Percentiles rank a stretch among this genome's conserved stretches.
Evolutionary conservation across 2,888 invertebrate species (phyloP).

Genomic region (Meloe dianella): DNA sequence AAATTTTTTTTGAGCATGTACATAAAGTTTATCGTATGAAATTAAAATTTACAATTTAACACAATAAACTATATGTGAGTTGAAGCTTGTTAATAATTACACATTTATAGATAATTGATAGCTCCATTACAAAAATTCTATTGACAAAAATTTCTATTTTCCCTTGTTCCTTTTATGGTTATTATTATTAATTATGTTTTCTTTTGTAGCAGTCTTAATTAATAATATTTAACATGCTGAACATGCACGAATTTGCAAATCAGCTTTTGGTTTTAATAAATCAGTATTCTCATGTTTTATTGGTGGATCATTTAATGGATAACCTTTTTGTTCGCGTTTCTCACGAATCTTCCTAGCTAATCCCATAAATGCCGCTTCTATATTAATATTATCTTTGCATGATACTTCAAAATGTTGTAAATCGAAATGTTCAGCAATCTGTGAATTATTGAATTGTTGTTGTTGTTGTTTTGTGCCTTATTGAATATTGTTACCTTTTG

Average conservation of each 20-base stretch:
- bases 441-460: too few relatives aligned
- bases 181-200: too few relatives aligned
- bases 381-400: slow-evolving; percentile 85
- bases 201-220: slow-evolving; percentile 14
- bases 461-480: too few relatives aligned
- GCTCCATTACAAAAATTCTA: slow-evolving; percentile 26
- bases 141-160: too few relatives aligned
- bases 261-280: slow-evolving; percentile 43
- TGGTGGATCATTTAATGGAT: slow-evolving; percentile 45
- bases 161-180: too few relatives aligned
- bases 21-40: neutral
- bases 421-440: slow-evolving; percentile 87
- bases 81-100: slow-evolving; percentile 17
- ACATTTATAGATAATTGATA: slow-evolving; percentile 29
- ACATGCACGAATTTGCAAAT: slow-evolving; percentile 44
- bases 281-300: slow-evolving; percentile 42
- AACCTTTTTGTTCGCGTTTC: slow-evolving; percentile 73
- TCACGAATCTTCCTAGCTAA: slow-evolving; percentile 83
- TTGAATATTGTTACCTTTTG: slow-evolving; percentile 69
- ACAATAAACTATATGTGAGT: too few relatives aligned
- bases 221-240: slow-evolving; percentile 40
- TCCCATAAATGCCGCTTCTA: slow-evolving; percentile 81
- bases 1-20: neutral
- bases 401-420: slow-evolving; percentile 90
- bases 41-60: too few relatives aligned